phyloP scores from a whole-genome alignment of 1,140 invertebrate genomes.

The Aphelenchoides besseyi region DNA sequence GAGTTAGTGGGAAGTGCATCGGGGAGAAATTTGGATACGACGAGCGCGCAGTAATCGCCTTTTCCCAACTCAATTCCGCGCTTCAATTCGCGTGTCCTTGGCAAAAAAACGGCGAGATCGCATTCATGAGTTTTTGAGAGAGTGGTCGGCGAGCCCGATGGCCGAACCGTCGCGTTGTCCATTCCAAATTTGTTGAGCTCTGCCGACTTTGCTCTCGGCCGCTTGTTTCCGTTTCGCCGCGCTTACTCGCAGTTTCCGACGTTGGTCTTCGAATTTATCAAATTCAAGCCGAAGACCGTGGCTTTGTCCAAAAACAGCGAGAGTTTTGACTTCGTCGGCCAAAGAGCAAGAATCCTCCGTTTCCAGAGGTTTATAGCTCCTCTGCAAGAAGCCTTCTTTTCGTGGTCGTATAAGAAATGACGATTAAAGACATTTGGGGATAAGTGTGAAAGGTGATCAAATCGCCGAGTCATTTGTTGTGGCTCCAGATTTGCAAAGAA shows the following conservation, averaged over 20 bases:
- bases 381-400: too few species aligned
- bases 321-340: neutral
- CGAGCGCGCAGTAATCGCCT: neutral
- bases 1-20: neutral
- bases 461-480: neutral
- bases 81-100: neutral
- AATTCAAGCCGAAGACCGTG: neutral
- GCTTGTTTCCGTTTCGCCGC: too few species aligned
- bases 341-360: neutral
- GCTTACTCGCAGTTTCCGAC: too few species aligned
- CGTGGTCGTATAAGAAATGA: neutral
- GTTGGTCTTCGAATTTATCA: constrained; percentile 3
- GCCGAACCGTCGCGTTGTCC: neutral
- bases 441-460: neutral
- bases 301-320: neutral
- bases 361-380: too few species aligned
- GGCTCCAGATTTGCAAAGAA: neutral
- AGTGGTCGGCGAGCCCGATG: neutral
- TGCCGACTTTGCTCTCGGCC: neutral
- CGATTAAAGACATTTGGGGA: neutral
- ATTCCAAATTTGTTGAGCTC: neutral
- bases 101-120: too few species aligned
- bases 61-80: neutral
- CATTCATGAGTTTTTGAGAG: too few species aligned
- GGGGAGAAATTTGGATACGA: neutral